Base-by-base conservation (phyloP, 2,888 invertebrate species). In the Apeira syringaria region DNA sequence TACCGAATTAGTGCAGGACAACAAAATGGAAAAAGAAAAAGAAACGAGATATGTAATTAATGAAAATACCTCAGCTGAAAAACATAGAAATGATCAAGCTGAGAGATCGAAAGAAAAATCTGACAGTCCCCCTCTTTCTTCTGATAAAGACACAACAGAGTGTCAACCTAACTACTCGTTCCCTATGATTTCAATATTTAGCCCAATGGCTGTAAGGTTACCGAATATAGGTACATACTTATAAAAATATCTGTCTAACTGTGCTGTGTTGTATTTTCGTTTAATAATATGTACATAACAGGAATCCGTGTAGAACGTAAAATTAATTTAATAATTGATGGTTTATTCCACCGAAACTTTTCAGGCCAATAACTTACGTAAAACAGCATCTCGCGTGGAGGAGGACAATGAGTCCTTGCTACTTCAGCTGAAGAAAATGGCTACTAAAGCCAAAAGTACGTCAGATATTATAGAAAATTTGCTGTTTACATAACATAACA, bases 341-440 rank as follows among this genome's bases (percentile, higher is more conserved):
- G n/a, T n/a, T n/a, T n/a, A n/a, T n/a, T 47, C 78, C 80, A 84
- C 83, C 83, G 71, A 81, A 76, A 85, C 80, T 86, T 88, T 93
- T 80, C 93, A 96, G 95, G 95, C 94, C 79, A 94, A 95, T 92
- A 95, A 94, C 89, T 92, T 96, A 82, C 93, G 97, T 87, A 96
- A 95, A 92, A 97, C 96, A 91, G 93, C 97, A 74, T 94, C 95
- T 75, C 94, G 98, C 72, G 93, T 98, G 80, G 98, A 99, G 90
- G 97, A 98, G 83, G 98, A 99, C 92, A 98, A 98, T 92, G 98
- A 99, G 87, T 96, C 96, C 64, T 92, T 98, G 87, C 94, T 96
- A 87, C 93, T 96, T 91, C 98, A 98, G 93, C 93, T 98, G 91
- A 96, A 97, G 93, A 98, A 98, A 94, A 95, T 98, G 94, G 96